These are phyloP conservation scores for Mormyrus hasselquistii DNA, from an alignment of 2,797 vertebrate species.

Conservation along the genomic window DNA sequence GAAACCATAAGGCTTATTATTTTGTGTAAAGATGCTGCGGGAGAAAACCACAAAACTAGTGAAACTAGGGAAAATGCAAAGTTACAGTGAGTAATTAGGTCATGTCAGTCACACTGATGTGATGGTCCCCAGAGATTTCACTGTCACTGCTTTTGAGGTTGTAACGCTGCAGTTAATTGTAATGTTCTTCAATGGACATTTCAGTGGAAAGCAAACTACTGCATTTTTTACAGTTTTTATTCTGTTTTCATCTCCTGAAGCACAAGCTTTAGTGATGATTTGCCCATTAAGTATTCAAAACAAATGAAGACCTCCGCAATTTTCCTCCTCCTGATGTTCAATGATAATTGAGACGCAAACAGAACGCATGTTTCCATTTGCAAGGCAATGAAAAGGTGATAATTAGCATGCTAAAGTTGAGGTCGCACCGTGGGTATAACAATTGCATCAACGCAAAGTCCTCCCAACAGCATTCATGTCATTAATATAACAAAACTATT, in stretches of 20 bases:
- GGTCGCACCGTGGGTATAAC: constrained; percentile 35
- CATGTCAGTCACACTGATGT: background rate
- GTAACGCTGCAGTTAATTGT: background rate
- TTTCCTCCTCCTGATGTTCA: constrained; percentile 48
- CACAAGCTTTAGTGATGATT: constrained; percentile 37
- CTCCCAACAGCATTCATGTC: constrained; percentile 37
- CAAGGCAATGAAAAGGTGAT: constrained; percentile 47
- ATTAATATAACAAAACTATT: constrained; percentile 45
- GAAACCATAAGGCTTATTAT: background rate
- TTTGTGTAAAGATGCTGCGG: background rate
- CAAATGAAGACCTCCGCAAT: constrained; percentile 37
- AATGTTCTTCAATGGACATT: constrained; percentile 30
- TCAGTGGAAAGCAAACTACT: constrained; percentile 14
- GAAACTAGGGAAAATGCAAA: background rate
- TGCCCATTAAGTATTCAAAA: constrained; percentile 51
- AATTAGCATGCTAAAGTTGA: constrained; percentile 53
- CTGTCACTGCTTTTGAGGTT: background rate
- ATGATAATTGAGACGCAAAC: constrained; percentile 58
- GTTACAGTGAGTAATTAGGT: background rate
- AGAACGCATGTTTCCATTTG: constrained; percentile 50
- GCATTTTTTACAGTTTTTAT: background rate
- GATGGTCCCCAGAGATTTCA: background rate
- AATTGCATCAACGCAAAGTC: constrained; percentile 27
- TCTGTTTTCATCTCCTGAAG: background rate
- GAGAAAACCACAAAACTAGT: background rate